These are phyloP conservation scores for Emberiza fucata DNA, from an alignment of 2,113 vertebrate genomes.

Conservation along the genomic window DNA sequence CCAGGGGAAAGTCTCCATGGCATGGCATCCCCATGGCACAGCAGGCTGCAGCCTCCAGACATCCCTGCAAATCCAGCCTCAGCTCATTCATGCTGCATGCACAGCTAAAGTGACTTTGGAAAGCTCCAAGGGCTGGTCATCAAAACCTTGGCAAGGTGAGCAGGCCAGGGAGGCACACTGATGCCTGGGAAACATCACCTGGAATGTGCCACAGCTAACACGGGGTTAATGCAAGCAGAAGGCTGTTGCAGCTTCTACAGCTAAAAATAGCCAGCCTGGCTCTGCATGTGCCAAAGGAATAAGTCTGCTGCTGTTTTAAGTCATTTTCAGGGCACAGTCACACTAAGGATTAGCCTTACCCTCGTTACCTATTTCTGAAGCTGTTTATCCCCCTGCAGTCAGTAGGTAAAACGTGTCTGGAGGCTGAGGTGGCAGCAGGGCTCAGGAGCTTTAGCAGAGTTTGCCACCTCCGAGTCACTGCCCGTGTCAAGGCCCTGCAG, in stretches of 20 bases:
- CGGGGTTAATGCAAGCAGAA: neutral
- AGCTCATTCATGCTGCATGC: neutral
- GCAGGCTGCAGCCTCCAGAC: neutral
- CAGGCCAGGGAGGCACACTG: neutral
- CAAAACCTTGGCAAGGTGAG: neutral
- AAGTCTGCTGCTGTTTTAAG: slow-evolving; percentile 34
- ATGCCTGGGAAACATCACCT: neutral
- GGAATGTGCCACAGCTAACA: neutral
- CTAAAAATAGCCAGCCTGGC: slow-evolving; percentile 17
- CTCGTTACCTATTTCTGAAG: slow-evolving; percentile 52
- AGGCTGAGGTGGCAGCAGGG: fast-evolving
- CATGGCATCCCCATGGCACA: neutral
- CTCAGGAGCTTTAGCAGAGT: neutral
- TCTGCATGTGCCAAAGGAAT: neutral
- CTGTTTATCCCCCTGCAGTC: slow-evolving; percentile 34
- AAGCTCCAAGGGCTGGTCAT: neutral
- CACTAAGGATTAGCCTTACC: slow-evolving; percentile 18
- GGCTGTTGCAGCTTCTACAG: neutral
- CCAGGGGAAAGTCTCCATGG: neutral
- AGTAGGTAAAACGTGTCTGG: neutral
- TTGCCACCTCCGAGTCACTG: neutral
- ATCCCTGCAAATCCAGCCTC: neutral
- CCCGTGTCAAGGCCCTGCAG: neutral
- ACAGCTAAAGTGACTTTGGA: neutral
- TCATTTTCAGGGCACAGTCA: slow-evolving; percentile 24